Conservation (phyloP, 2,113 vertebrate genomes). For the Forbesichthys papilliferus region DNA sequence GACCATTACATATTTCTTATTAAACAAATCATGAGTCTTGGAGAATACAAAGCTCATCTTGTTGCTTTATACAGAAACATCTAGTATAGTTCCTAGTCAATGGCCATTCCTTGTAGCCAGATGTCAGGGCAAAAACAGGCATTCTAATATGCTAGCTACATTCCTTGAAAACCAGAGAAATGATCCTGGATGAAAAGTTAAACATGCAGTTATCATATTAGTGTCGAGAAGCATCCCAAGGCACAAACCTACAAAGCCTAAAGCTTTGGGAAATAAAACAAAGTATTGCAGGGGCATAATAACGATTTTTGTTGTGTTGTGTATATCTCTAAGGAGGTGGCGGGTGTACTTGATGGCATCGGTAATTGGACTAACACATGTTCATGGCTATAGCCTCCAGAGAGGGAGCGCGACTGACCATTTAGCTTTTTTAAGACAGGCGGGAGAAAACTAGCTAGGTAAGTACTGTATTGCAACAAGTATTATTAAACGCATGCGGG, state of each 20-base stretch:
- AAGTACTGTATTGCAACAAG: background rate
- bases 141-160: slow-evolving; percentile 44
- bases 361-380: background rate
- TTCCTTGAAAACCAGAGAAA: slow-evolving; percentile 50
- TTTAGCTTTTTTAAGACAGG: background rate
- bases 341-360: too few relatives aligned
- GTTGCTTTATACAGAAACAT: too few relatives aligned
- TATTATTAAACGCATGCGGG: too few relatives aligned
- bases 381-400: too few relatives aligned
- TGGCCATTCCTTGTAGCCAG: background rate
- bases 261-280: slow-evolving; percentile 19
- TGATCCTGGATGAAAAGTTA: slow-evolving; percentile 58
- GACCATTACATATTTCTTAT: too few relatives aligned
- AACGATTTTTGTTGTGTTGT: background rate
- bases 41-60: too few relatives aligned
- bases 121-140: slow-evolving; percentile 23
- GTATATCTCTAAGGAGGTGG: background rate
- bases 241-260: slow-evolving; percentile 23
- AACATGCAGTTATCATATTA: slow-evolving; percentile 60
- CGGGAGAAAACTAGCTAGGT: background rate
- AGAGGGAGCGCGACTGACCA: background rate
- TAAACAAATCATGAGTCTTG: too few relatives aligned
- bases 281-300: slow-evolving; percentile 24
- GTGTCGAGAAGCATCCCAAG: slow-evolving; percentile 46
- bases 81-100: too few relatives aligned